Conservation (phyloP, 2,113 vertebrate species). For the Eptesicus fuscus region DNA sequence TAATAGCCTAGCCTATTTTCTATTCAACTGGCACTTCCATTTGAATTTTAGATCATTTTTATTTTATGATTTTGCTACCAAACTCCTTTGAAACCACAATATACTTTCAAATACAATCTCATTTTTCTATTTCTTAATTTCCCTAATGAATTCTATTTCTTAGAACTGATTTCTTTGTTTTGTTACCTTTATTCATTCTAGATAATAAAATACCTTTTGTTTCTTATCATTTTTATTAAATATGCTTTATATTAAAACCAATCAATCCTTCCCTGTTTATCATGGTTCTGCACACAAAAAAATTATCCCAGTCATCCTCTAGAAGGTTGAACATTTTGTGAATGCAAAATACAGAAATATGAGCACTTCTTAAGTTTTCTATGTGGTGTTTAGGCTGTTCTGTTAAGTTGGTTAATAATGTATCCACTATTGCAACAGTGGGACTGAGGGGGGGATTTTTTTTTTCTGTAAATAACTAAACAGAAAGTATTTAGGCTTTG, state of each 20-base stretch:
- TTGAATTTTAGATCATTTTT: slow-evolving; percentile 48
- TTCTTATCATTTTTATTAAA: slow-evolving; percentile 18
- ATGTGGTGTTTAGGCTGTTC: background rate
- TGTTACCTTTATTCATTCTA: slow-evolving; percentile 23
- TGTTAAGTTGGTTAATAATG: background rate
- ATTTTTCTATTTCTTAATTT: slow-evolving; percentile 27
- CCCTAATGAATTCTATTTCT: slow-evolving; percentile 47
- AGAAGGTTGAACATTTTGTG: background rate
- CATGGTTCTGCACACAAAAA: background rate
- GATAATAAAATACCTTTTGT: slow-evolving; percentile 17
- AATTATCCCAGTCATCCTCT: background rate
- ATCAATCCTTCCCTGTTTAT: background rate
- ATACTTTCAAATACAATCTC: slow-evolving; percentile 12
- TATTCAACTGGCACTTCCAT: slow-evolving; percentile 11
- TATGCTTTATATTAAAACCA: slow-evolving; percentile 9
- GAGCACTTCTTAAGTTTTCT: background rate
- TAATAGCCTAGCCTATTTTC: slow-evolving; percentile 53
- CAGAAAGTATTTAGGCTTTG: background rate
- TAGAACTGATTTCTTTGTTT: slow-evolving; percentile 40
- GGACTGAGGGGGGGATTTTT: background rate
- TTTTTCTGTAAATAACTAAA: background rate
- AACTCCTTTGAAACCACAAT: slow-evolving; percentile 32
- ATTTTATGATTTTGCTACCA: slow-evolving; percentile 27
- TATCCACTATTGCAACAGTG: background rate
- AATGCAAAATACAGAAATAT: background rate